phyloP scores from a whole-genome alignment of 2,113 vertebrate genomes.

The Phalacrocorax aristotelis region DNA sequence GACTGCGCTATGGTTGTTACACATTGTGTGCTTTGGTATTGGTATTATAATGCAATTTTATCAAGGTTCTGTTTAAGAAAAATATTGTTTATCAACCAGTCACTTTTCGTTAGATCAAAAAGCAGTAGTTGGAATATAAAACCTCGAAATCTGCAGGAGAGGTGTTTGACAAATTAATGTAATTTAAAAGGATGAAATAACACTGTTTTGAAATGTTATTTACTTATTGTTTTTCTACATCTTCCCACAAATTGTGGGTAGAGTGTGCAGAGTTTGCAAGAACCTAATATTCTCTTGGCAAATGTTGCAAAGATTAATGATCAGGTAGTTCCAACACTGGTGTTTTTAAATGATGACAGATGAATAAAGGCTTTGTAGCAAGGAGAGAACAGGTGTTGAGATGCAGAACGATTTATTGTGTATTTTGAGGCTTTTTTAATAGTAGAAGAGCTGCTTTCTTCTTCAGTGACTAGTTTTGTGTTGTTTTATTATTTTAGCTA shows the following conservation, averaged over 20 bases:
- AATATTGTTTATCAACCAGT: neutral
- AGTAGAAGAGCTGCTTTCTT: constrained; percentile 7
- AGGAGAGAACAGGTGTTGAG: constrained; percentile 13
- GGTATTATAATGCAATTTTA: neutral
- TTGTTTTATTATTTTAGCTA: neutral
- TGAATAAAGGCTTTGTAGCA: constrained; percentile 14
- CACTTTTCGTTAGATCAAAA: neutral
- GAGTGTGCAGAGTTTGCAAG: neutral
- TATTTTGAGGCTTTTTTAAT: neutral
- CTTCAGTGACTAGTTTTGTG: neutral
- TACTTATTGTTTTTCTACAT: neutral
- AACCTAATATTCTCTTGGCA: neutral
- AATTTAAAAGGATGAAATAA: neutral
- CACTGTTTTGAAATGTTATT: neutral
- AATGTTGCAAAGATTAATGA: neutral
- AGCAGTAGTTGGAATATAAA: neutral
- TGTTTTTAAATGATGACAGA: neutral
- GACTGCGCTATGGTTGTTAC: neutral
- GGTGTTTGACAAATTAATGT: neutral
- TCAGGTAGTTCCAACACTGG: neutral
- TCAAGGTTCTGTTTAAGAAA: neutral
- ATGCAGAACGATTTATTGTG: neutral
- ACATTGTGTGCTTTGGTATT: neutral
- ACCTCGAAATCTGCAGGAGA: neutral
- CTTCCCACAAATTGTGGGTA: neutral